Conservation (phyloP, 2,797 vertebrate genomes). For the Linurgus olivaceus region DNA sequence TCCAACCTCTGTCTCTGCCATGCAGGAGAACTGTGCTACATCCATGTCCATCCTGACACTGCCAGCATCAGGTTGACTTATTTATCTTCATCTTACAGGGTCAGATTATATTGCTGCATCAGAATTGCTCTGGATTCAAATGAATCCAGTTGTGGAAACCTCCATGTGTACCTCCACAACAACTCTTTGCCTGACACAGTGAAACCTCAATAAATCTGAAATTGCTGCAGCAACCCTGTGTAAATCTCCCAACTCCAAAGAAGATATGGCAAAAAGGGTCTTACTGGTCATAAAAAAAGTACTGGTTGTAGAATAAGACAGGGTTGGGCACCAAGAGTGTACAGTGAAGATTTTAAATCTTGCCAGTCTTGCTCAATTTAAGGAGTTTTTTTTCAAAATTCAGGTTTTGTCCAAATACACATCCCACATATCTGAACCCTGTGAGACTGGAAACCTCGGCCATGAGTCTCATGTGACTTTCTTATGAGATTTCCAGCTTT, state of each 20-base stretch:
- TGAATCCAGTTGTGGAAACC: not conserved
- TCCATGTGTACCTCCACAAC: not conserved
- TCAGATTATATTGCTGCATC: not conserved
- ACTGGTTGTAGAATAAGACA: not conserved
- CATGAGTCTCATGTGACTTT: not conserved
- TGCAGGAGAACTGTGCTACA: not conserved
- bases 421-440: not conserved
- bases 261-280: not conserved
- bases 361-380: not conserved
- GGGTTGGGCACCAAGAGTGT: not conserved
- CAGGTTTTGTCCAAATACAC: not conserved
- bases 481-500: slow-evolving; percentile 62
- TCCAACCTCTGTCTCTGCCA: not conserved
- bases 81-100: not conserved
- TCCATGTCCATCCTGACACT: not conserved
- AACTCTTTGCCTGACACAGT: not conserved
- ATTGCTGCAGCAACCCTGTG: not conserved
- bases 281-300: not conserved
- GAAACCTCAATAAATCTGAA: not conserved
- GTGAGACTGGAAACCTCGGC: not conserved
- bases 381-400: not conserved
- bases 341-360: not conserved
- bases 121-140: not conserved
- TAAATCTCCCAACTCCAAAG: not conserved
- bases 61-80: not conserved